These are phyloP conservation scores for Chaetura pelagica DNA, from an alignment of 2,113 vertebrate genomes.

Conservation along the genomic window DNA sequence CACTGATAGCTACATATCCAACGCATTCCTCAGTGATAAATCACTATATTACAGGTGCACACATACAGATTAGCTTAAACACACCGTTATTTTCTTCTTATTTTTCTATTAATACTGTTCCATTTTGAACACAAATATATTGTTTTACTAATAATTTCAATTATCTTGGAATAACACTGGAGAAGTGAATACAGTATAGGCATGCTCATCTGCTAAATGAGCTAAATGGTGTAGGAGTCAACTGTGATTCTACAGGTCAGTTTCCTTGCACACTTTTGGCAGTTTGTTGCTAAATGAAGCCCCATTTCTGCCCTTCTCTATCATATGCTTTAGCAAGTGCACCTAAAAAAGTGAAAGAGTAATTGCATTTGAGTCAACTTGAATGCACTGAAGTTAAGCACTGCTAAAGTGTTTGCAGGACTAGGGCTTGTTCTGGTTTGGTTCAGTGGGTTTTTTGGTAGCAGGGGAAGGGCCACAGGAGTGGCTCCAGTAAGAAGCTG, in stretches of 20 bases:
- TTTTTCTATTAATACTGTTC: neutral
- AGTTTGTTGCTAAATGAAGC: neutral
- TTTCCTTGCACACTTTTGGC: neutral
- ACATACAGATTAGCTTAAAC: neutral
- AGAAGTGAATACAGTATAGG: neutral
- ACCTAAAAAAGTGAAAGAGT: conserved; percentile 10
- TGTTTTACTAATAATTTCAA: neutral
- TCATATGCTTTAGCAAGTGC: neutral
- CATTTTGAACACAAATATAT: neutral
- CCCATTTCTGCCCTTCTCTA: neutral
- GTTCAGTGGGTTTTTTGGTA: too few species aligned
- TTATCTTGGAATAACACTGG: neutral
- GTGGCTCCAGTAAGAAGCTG: too few species aligned
- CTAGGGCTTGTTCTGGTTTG: neutral
- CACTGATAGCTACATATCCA: neutral
- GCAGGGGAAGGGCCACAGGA: too few species aligned
- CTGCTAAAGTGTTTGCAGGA: conserved; percentile 22
- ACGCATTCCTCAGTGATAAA: neutral
- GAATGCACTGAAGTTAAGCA: conserved; percentile 51
- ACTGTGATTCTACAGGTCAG: neutral
- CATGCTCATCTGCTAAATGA: neutral
- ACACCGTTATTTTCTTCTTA: neutral
- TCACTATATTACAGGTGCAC: neutral
- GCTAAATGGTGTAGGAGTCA: neutral
- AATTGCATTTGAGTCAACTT: conserved; percentile 55